Evolutionary conservation across 2,797 vertebrate genomes (phyloP).

Genomic region (Phrynocephalus guinanensis): DNA sequence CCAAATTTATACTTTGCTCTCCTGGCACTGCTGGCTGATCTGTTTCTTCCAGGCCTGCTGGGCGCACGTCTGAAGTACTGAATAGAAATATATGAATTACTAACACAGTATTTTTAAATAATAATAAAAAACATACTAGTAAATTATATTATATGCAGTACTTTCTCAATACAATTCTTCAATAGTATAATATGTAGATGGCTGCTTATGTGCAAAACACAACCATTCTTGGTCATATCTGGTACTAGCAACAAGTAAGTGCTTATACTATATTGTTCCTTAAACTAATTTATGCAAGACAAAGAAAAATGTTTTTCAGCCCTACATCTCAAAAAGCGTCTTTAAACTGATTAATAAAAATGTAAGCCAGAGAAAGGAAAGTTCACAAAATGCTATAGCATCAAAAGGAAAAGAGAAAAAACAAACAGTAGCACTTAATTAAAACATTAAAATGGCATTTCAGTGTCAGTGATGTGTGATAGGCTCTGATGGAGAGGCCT

Average conservation of each 20-base stretch:
- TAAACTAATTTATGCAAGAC: neutral
- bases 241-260: neutral
- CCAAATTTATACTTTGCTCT: conserved; percentile 89
- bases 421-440: no score
- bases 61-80: conserved; percentile 85
- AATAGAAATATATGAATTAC: conserved; percentile 44
- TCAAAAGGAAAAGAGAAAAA: no score
- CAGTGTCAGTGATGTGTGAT: neutral
- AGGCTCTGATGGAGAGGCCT: neutral
- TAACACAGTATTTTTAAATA: neutral
- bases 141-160: neutral
- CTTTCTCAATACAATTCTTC: neutral
- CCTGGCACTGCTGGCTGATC: conserved; percentile 87
- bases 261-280: neutral
- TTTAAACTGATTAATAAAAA: rapidly evolving
- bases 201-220: neutral
- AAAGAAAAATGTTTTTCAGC: neutral
- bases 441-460: no score
- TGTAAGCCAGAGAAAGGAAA: no score
- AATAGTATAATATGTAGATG: neutral
- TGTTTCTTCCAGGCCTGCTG: conserved; percentile 87
- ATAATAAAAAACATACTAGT: neutral
- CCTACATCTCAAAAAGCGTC: neutral
- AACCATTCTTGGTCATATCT: neutral
- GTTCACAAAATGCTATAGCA: no score